A percentile compares a stretch with the other conserved stretches of the same genome.
Evolutionary conservation across 2,797 vertebrate species (phyloP).

Genomic region (Sarcophilus harrisii): DNA sequence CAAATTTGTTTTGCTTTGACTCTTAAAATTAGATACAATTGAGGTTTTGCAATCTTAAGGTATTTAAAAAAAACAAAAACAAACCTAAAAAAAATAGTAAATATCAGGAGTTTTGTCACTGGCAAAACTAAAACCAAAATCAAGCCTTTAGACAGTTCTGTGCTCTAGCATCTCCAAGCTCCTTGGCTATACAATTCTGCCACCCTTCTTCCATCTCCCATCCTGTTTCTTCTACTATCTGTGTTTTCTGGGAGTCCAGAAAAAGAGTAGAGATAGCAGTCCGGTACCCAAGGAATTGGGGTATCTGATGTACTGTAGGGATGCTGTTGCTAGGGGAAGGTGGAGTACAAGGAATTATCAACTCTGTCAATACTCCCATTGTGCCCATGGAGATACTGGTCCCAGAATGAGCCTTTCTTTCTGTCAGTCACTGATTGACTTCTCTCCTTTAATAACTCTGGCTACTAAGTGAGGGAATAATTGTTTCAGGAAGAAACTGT

Average conservation of each 20-base stretch:
- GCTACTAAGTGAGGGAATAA: slow-evolving; percentile 9
- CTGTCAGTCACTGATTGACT: background rate
- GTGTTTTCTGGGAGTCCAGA: background rate
- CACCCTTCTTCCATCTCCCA: background rate
- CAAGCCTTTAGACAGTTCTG: background rate
- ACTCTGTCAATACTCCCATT: background rate
- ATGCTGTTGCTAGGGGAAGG: background rate
- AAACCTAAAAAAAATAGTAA: background rate
- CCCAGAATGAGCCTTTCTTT: background rate
- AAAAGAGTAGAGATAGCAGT: background rate
- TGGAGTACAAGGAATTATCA: background rate
- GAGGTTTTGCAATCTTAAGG: slow-evolving; percentile 32
- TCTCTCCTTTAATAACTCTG: background rate
- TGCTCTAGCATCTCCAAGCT: background rate
- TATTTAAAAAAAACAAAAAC: background rate
- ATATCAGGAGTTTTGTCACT: background rate
- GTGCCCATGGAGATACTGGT: background rate
- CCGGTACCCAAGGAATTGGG: background rate
- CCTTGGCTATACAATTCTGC: background rate
- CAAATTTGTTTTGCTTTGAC: background rate
- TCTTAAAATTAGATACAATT: background rate
- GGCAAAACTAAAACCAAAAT: background rate
- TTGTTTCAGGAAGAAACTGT: slow-evolving; percentile 13
- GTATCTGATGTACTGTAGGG: background rate
- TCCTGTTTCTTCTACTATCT: background rate